Conservation (phyloP, 2,113 vertebrate species). For the Drymodes brunneopygia region DNA sequence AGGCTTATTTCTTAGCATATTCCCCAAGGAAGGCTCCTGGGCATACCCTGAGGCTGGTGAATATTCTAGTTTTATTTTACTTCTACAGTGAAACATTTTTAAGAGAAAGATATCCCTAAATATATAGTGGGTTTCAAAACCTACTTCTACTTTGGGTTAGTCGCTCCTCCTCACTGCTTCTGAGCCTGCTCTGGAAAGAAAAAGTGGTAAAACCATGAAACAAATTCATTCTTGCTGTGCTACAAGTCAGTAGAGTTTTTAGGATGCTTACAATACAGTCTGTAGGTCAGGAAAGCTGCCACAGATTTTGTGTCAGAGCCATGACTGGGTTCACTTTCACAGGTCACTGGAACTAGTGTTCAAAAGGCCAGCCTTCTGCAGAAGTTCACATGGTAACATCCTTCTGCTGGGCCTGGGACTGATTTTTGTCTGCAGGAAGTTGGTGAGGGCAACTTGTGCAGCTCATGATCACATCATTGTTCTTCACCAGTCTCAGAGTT, state of each 20-base stretch:
- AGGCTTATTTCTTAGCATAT: neutral
- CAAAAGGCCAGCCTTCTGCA: neutral
- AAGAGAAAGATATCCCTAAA: neutral
- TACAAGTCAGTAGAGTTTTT: neutral
- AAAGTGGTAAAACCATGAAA: neutral
- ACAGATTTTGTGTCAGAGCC: neutral
- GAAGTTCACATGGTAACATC: neutral
- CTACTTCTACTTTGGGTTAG: neutral
- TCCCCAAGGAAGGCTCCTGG: neutral
- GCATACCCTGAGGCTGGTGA: neutral
- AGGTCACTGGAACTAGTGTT: neutral
- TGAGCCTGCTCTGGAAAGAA: neutral
- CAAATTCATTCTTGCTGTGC: neutral
- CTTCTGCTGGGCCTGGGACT: neutral
- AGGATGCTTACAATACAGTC: neutral
- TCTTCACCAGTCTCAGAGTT: neutral
- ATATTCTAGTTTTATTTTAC: neutral
- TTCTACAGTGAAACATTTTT: neutral
- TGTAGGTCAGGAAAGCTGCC: neutral
- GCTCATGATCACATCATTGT: neutral
- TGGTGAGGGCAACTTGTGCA: neutral
- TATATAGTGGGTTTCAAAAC: neutral
- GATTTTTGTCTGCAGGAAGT: neutral
- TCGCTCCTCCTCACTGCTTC: neutral
- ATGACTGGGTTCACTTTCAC: neutral